Evolutionary conservation across 2,797 vertebrate genomes (phyloP), one percentile per base, ranked within the genome.

Genomic region (Helicolenus hilgendorfi): DNA sequence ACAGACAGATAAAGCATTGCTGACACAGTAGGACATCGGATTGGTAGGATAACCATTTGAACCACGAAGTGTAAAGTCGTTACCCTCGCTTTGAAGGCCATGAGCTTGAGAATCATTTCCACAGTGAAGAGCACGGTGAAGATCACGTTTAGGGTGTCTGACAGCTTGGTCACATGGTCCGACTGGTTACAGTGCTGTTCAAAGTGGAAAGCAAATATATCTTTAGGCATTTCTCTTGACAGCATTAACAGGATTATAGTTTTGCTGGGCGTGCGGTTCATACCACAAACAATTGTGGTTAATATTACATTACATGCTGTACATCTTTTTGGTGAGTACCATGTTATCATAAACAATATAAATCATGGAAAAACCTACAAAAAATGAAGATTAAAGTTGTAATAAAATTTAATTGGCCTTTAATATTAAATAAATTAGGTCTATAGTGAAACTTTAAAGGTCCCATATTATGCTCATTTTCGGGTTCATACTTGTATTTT

Each of bases 51-150:
- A 38, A 75, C 13, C 1, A 26, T 14, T n/a, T 45, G 36, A 65
- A 69, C 29, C 27, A 11, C 27, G 1, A 20, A 38, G 56, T n/a
- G 56, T 41, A 15, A 62, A 80, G 69, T 2, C 8, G 58, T 97
- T 89, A 99, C 99, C 98, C 97, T 98, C 13, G 95, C 98, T 98
- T 99, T 99, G 94, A 99, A 99, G 13, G 99, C 99, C 97, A 99
- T 98, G 72, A 99, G 98, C 91, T 99, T 99, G 71, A 99, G 98
- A 11, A 99, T 83, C 99, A 99, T 99, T 97, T 99, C 99, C 91
- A 99, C 92, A 0, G 99, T 99, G 92, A 99, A 99, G 72, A 99
- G 98, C 84, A 98, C 83, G 0, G 99, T 99, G 96, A 99, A 99
- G 94, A 98, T 98, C 94, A 99, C 94, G 0, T 99, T 99, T 73